Evolutionary conservation across 1,140 invertebrate species (phyloP), one percentile per base, ranked within the genome.

Genomic region (Coenobita brevimanus): DNA sequence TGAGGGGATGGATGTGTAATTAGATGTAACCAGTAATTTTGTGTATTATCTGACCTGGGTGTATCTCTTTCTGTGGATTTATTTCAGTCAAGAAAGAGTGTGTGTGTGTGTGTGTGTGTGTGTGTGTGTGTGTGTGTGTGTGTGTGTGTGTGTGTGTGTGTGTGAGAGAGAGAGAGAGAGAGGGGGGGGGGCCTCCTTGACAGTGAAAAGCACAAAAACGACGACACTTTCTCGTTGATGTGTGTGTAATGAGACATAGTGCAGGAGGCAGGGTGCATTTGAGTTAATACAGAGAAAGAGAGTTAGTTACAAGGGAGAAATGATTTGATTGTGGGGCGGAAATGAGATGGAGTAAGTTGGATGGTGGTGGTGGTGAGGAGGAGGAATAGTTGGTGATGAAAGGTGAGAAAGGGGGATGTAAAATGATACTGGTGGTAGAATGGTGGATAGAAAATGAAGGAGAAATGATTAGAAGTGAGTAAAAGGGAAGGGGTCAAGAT

Each of bases 91-190:
- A n/a, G n/a, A n/a, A n/a, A n/a, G n/a, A n/a, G 13, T 73, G 3
- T 36, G 30, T 62, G 30, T 43, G 46, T 50, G 38, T 78, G 38
- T 78, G 38, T 24, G 75, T 46, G 38, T 50, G 73, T 50, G 73
- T 76, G 36, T 76, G 73, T 76, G 36, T 76, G 73, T 76, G 4
- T 76, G 73, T 76, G 73, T 76, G 71, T 75, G 15, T 15, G n/a
- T 17, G 71, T 43, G 3, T 67, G 62, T 57, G n/a, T n/a, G n/a
- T 67, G 62, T 24, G 3, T n/a, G 62, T 10, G 15, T n/a, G 15
- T 21, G 62, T 67, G 62, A 13, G 62, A 71, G 62, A 71, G 67
- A 71, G 67, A 71, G 67, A 71, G 67, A 71, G 67, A 71, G 67
- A 71, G 67, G 41, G 67, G 41, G 67, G 41, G 67, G 41, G n/a